Percentiles rank a stretch among this genome's conserved stretches.
Evolutionary conservation across 2,113 vertebrate genomes (phyloP).

Genomic region (Callionymus lyra): DNA sequence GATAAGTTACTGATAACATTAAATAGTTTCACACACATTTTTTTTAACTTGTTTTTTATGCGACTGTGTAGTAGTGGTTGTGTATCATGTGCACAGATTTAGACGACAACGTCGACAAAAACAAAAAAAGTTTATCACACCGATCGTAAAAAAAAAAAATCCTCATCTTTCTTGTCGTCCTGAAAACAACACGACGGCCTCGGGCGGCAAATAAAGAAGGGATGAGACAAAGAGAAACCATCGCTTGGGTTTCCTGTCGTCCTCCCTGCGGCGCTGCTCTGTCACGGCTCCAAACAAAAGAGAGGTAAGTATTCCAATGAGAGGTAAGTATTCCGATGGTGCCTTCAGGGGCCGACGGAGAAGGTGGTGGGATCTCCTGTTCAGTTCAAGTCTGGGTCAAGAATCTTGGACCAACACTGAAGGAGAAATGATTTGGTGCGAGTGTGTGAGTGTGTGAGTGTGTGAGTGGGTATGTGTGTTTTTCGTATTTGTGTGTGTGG

Average conservation of each 20-base stretch:
- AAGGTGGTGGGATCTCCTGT: conserved; percentile 3
- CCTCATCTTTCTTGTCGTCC: conserved; percentile 10
- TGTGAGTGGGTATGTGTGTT: conserved; percentile 1
- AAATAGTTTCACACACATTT: too few relatives aligned
- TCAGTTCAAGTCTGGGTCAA: not conserved
- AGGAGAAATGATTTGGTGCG: not conserved
- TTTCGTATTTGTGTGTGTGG: too few relatives aligned
- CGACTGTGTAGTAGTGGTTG: too few relatives aligned
- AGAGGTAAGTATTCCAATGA: not conserved
- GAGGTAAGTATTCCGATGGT: not conserved
- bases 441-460: not conserved
- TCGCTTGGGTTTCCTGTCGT: conserved; percentile 8
- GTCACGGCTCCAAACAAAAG: conserved; percentile 3
- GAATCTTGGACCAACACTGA: conserved; percentile 1
- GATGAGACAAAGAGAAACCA: conserved; percentile 39
- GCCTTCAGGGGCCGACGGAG: too few relatives aligned
- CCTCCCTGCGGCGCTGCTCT: conserved; percentile 7
- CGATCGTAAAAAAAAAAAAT: too few relatives aligned
- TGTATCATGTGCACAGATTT: too few relatives aligned
- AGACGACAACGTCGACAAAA: too few relatives aligned
- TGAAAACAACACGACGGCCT: conserved; percentile 30
- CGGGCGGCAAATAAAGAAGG: conserved; percentile 39
- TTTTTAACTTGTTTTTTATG: too few relatives aligned
- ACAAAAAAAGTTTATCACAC: conserved; percentile 18
- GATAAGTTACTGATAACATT: too few relatives aligned